Evolutionary conservation across 2,797 vertebrate species (phyloP).

Genomic region (Macropus fuliginosus): DNA sequence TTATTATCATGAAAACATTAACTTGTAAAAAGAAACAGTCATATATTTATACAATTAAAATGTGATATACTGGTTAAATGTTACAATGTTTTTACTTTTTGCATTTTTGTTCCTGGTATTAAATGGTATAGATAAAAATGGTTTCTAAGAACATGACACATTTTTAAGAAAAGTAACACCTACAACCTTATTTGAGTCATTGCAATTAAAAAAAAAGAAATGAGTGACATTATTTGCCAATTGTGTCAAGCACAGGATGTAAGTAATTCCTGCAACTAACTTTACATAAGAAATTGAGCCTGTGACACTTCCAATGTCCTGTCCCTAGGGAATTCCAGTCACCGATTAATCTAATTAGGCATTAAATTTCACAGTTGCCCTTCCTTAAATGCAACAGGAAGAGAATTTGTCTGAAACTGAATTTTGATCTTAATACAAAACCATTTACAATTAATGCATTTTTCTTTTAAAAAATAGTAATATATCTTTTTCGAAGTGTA

Average conservation of each 20-base stretch:
- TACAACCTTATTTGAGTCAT: background rate
- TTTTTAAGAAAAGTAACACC: background rate
- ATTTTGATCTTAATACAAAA: background rate
- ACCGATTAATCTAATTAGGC: background rate
- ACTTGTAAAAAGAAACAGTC: too few relatives aligned
- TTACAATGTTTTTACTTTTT: background rate
- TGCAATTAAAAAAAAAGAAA: background rate
- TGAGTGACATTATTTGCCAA: background rate
- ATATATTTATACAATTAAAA: background rate
- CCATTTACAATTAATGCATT: background rate
- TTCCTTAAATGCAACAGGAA: slow-evolving; percentile 4
- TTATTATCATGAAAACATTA: too few relatives aligned
- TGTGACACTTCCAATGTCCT: background rate
- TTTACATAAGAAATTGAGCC: background rate
- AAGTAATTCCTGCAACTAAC: background rate
- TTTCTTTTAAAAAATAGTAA: background rate
- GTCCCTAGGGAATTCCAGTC: background rate
- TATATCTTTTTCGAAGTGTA: background rate
- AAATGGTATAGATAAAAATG: background rate
- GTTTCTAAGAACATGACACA: background rate
- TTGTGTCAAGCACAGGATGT: background rate
- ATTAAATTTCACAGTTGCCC: background rate
- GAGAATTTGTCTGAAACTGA: slow-evolving; percentile 17
- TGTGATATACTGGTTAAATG: too few relatives aligned
- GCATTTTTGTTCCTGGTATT: background rate